Base-by-base conservation (phyloP, 2,888 invertebrate genomes). In the Thalpophila matura region DNA sequence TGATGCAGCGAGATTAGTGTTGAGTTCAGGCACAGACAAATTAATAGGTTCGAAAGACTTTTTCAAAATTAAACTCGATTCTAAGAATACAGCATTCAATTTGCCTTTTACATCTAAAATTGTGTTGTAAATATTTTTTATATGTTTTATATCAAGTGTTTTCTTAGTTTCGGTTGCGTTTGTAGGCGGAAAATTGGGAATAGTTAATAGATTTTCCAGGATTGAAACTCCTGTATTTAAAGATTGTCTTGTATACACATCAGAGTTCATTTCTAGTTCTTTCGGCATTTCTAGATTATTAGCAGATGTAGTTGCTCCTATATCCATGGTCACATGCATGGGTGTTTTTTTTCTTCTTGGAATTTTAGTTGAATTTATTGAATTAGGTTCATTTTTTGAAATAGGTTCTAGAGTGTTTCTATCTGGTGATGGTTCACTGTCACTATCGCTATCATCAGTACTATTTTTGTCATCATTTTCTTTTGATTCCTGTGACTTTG, bases 1-100 rank as follows among this genome's bases (percentile, higher is more conserved):
- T 5, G 47, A 16, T 20, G 58, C n/a, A n/a, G 58, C 14, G 58
- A 31, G 22, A 12, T 26, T 5, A 58, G 10, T 14, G n/a, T 40
- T 58, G 3, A 60, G n/a, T n/a, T 58, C 31, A 14, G 60, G 49
- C 24, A 60, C 49, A 20, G 24, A 5, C 24, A 60, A 14, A 26
- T 40, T 10, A 27, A 49, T 20, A 20, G 14, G 18, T 33, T 31
- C 47, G 26, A 58, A 58, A n/a, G 10, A 1, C n/a, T 20, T 31
- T 22, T 20, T 60, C 3, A 60, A 16, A n/a, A 14, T 7, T 26
- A 4, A 5, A 40, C 47, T 47, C 6, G 47, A 26, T 1, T 38
- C 10, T 0, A 5, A 0, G 1, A n/a, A 60, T 1, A 26, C 20
- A 40, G 20, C 20, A 27, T 42, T 49, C 6, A 59, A 7, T 10